Conservation (phyloP, 2,113 vertebrate species). For the Ciconia boyciana region DNA sequence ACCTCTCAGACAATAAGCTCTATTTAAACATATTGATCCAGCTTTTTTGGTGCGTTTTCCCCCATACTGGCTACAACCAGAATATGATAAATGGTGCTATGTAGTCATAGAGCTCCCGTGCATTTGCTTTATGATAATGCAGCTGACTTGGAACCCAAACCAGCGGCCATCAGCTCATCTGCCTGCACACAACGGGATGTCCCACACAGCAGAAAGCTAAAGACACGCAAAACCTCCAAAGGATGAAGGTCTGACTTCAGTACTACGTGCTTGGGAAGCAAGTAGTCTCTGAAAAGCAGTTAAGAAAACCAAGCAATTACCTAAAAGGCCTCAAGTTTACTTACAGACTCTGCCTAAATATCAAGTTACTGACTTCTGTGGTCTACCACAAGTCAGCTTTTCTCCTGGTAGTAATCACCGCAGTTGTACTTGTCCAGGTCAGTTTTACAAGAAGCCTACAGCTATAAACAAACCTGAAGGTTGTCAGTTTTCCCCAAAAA, state of each 20-base stretch:
- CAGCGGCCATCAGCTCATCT: not conserved
- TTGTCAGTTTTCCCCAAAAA: not conserved
- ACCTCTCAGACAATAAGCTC: not conserved
- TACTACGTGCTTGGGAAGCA: rapidly evolving
- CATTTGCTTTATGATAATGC: rapidly evolving
- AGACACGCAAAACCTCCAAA: not conserved
- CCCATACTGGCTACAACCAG: not conserved
- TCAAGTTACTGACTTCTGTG: not conserved
- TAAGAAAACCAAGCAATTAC: not conserved
- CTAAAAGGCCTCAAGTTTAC: not conserved
- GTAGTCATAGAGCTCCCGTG: rapidly evolving
- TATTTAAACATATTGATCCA: not conserved
- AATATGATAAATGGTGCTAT: rapidly evolving
- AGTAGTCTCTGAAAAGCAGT: not conserved
- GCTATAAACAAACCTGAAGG: not conserved
- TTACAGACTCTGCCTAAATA: not conserved
- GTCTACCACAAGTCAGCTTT: not conserved
- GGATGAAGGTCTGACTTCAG: not conserved
- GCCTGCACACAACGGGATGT: not conserved
- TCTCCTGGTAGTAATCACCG: not conserved
- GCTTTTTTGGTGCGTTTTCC: not conserved
- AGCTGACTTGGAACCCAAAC: not conserved
- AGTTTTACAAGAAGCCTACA: not conserved
- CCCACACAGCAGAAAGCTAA: not conserved
- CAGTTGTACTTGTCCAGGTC: rapidly evolving